phyloP scores from a whole-genome alignment of 2,888 invertebrate species.

The Coelogynopora nodosa region DNA sequence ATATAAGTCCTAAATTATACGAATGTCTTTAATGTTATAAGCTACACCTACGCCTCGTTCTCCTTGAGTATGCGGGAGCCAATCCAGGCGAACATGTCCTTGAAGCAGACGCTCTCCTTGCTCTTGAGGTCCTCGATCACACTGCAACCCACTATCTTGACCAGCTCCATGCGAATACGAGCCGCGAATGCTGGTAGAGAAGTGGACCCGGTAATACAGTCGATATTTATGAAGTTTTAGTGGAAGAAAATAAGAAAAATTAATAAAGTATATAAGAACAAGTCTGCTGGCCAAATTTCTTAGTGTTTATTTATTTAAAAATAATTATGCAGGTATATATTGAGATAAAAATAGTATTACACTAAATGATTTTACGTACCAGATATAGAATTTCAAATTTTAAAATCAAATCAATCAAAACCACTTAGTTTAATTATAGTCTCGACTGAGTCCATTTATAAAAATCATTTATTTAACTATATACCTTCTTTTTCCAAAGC shows the following conservation, averaged over 20 bases:
- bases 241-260: too few relatives aligned
- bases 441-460: too few relatives aligned
- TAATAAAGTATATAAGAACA: too few relatives aligned
- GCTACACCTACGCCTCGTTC: conserved; percentile 58
- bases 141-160: conserved; percentile 52
- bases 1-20: too few relatives aligned
- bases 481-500: conserved; percentile 59
- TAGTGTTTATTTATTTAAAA: not conserved
- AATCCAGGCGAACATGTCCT: conserved; percentile 61
- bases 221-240: too few relatives aligned
- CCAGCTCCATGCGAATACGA: conserved; percentile 54
- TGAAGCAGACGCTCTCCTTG: conserved; percentile 57
- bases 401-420: too few relatives aligned
- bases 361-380: too few relatives aligned
- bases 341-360: not conserved
- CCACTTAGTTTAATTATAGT: not conserved
- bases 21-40: too few relatives aligned
- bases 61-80: conserved; percentile 60
- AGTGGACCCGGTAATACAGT: too few relatives aligned
- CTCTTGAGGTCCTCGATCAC: conserved; percentile 56
- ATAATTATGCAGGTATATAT: not conserved
- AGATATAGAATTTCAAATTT: too few relatives aligned
- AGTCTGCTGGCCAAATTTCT: too few relatives aligned
- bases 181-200: not conserved
- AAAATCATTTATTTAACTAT: too few relatives aligned